Base-by-base conservation (phyloP, 2,888 invertebrate genomes). In the Sericinus montela region DNA sequence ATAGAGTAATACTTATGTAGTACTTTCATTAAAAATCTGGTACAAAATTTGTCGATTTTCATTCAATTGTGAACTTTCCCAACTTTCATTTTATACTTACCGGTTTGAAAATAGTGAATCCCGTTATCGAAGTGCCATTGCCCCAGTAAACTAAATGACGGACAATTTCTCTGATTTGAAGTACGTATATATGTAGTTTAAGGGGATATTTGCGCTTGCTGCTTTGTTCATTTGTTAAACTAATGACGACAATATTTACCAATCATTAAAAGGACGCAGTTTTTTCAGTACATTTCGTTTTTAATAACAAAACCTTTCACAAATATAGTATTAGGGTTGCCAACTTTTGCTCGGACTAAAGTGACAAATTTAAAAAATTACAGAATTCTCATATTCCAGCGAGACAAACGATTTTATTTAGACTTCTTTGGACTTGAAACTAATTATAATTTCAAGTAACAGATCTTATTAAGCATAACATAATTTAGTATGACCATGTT, bases 11-110 rank as follows among this genome's bases (percentile, higher is more conserved):
- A n/a, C n/a, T n/a, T n/a, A n/a, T n/a, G n/a, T n/a, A n/a, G n/a
- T n/a, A n/a, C n/a, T n/a, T n/a, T n/a, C 25, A 36, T 32, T 28
- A 16, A 36, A 32, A 40, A 28, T 45, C 44, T 19, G 40, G 40
- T 40, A 40, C 39, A 29, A 34, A 45, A 42, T 34, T 30, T 25
- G 37, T 32, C 34, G 36, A 46, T 51, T 42, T 45, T 37, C 73
- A 69, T 73, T 72, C 75, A 75, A 80, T 77, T 72, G 75, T 71
- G 57, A 69, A 82, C 82, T 85, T 86, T 85, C 84, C 75, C 76
- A 80, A 78, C 85, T 84, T 85, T 86, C 84, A 60, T 79, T 80
- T 76, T 66, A 70, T 73, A 56, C 59, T 72, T 72, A 67, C 68
- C 69, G 69, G 71, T 70, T 70, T 69, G 66, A 73, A 65, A 69